A percentile compares a stretch with the other conserved stretches of the same genome.
These are phyloP conservation scores for Rana temporaria DNA, from an alignment of 2,113 vertebrate genomes.

Conservation along the genomic window DNA sequence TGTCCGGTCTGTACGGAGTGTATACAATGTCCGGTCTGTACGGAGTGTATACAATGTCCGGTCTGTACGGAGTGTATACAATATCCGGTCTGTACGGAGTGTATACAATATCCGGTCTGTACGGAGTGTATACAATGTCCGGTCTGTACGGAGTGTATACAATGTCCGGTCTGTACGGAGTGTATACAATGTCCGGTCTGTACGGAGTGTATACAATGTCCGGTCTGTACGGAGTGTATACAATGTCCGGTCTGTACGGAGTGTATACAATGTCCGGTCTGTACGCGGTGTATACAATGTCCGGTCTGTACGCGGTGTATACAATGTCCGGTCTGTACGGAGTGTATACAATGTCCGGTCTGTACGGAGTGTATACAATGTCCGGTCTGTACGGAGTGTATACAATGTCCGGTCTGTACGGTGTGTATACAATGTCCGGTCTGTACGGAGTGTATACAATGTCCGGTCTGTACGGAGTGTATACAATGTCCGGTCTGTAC, in stretches of 20 bases:
- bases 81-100: too few species aligned
- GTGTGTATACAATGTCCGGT: too few species aligned
- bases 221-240: neutral
- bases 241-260: neutral
- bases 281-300: neutral
- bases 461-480: too few species aligned
- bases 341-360: neutral
- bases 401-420: too few species aligned
- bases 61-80: too few species aligned
- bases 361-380: neutral
- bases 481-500: too few species aligned
- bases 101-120: neutral
- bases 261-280: neutral
- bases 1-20: too few species aligned
- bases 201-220: neutral
- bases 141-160: neutral
- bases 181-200: neutral
- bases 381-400: too few species aligned
- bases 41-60: too few species aligned
- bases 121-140: neutral
- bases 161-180: neutral
- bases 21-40: too few species aligned
- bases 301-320: neutral
- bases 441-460: too few species aligned
- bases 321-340: neutral